Evolutionary conservation across 2,797 vertebrate genomes (phyloP).

Genomic region (Coregonus suidteri): DNA sequence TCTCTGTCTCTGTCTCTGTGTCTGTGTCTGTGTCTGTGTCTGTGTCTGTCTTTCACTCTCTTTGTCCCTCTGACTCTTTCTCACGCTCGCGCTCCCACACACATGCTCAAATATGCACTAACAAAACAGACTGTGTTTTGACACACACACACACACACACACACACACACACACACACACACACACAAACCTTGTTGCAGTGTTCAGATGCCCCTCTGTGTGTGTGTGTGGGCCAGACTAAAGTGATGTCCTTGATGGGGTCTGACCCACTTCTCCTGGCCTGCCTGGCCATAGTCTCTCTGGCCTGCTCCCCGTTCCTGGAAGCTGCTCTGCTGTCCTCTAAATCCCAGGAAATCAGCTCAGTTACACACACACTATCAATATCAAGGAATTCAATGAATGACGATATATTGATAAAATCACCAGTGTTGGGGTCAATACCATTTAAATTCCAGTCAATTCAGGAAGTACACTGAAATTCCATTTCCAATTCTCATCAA

Average conservation of each 20-base stretch:
- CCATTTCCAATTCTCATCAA: no score
- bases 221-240: neutral
- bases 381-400: conserved; percentile 1
- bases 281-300: conserved; percentile 21
- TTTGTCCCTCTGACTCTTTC: neutral
- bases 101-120: neutral
- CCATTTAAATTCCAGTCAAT: no score
- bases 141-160: no score
- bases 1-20: no score
- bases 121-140: no score
- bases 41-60: neutral
- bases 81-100: neutral
- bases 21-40: neutral
- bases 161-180: neutral
- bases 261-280: conserved; percentile 40
- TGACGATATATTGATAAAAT: neutral
- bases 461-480: no score
- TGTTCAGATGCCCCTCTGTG: neutral
- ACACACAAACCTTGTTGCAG: neutral
- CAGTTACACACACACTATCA: conserved; percentile 11
- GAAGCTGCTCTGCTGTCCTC: conserved; percentile 37
- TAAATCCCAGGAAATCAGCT: conserved; percentile 25
- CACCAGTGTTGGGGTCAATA: no score
- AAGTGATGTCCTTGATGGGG: conserved; percentile 34
- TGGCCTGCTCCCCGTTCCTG: conserved; percentile 31